Base-by-base conservation (phyloP, 92 coral and sea anemone genomes). In the Muricea muricata region DNA sequence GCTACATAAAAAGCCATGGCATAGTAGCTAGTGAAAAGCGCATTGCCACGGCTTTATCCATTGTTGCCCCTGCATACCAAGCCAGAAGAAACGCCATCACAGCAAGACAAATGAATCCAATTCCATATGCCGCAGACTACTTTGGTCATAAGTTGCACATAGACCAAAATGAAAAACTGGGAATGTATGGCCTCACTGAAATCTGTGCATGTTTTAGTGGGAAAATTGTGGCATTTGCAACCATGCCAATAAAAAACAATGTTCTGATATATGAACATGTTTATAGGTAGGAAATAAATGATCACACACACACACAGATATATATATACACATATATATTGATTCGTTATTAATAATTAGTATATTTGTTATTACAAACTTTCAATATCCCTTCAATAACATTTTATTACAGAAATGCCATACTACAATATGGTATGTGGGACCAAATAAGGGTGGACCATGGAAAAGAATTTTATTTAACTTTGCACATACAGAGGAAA, bases 121-220 rank as follows among this genome's bases (percentile, higher is more conserved):
- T 82, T 8, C 88, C 93, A 26, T 90, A 86, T 70, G 56, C 54
- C 35, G 90, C 90, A 55, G 88, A 86, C 52, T 90, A 86, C 18
- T 86, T 90, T 83, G 90, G 93, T 33, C 93, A 90, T 88, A 90
- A 88, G 55, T 39, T 89, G 40, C 87, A 89, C 50, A 11, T 73
- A 29, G 89, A 89, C 57, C 92, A 90, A 81, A 90, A 82, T 67
- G 88, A 90, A 79, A 90, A 86, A 82, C 42, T 86, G 79, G 88
- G 33, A 70, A 83, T 82, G 88, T 91, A 91, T 79, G 93, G 93
- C 2, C 70, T 80, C 17, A 87, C 91, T 20, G 90, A 88, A 18
- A 87, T 91, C 87, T 72, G 91, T 65, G 91, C 85, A 82, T 89
- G 93, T 48, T 91, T 60, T 65, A 91, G 93, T 70, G 82, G 83